Evolutionary conservation across 2,797 vertebrate species (phyloP).

Genomic region (Acomys russatus): DNA sequence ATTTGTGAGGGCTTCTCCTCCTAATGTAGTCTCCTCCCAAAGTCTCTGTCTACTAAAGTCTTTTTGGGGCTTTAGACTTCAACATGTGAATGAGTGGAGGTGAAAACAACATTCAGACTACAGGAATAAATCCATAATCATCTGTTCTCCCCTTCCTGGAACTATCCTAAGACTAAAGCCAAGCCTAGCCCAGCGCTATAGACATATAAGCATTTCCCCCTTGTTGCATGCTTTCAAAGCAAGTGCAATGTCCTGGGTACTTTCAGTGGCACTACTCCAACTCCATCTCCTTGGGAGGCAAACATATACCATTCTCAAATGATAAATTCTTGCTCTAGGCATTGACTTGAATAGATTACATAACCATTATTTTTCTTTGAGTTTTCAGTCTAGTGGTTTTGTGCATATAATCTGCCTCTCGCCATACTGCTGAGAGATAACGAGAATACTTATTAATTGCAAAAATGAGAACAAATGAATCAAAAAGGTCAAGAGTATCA

Average conservation of each 20-base stretch:
- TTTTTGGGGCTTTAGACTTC: not conserved
- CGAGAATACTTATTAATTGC: not conserved
- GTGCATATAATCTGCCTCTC: not conserved
- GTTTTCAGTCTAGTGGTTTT: slow-evolving; percentile 20
- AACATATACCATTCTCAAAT: not conserved
- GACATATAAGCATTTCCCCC: not conserved
- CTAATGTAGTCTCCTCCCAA: not conserved
- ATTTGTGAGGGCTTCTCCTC: not conserved
- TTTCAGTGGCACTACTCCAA: not conserved
- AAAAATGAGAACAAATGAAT: slow-evolving; percentile 60
- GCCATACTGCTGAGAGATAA: not conserved
- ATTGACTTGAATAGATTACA: not conserved
- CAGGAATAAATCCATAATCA: not conserved
- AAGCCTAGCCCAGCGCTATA: not conserved
- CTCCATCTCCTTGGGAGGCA: not conserved
- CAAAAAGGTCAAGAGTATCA: not conserved
- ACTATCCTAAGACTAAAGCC: not conserved
- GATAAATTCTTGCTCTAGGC: not conserved
- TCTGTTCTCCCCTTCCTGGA: not conserved
- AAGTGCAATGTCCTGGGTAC: not conserved
- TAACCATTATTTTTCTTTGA: not conserved
- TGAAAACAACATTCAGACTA: not conserved
- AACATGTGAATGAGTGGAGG: not conserved
- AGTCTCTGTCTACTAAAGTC: not conserved
- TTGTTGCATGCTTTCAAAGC: not conserved